Base-by-base conservation (phyloP, 2,888 invertebrate species). In the Syrista parreyssii region DNA sequence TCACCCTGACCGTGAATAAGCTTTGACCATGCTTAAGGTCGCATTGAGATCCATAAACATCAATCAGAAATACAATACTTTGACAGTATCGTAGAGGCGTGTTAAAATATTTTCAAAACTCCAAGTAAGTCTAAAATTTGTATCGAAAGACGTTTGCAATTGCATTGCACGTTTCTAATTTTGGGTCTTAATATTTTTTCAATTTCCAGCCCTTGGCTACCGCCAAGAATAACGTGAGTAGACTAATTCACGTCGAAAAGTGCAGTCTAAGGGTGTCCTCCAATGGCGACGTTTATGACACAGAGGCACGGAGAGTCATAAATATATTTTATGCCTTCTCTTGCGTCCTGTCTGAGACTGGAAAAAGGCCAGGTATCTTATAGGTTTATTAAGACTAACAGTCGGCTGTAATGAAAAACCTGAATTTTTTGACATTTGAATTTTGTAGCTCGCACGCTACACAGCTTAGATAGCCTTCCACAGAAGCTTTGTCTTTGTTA, bases 1-100 rank as follows among this genome's bases (percentile, higher is more conserved):
- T 31, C 32, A 33, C 71, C 71, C 71, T 71, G 71, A 71, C 71
- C 71, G 31, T 71, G 71, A 71, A 71, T 9, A 55, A 55, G 55
- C 55, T 55, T 55, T 3, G 55, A 55, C 23, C 55, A 55, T 2
- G 55, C 23, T 23, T 23, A 9, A 55, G 55, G 23, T 55, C 55
- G 55, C 1, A 9, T 2, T 55, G 23, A 4, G 9, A 4, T 34
- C 9, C 34, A 34, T 34, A 9, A 34, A 6, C 55, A 2, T 55
- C 23, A 3, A 55, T 55, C 6, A 55, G 23, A 23, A 55, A 55
- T 55, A 55, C 55, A 55, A 55, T 55, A 55, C 55, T 23, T 55
- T 9, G 2, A 23, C 9, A 23, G 1, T 15, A 55, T 55, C 55
- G 23, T 23, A 23, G 55, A 55, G 55, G 2, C 6, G 23, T 55